A percentile compares a stretch with the other conserved stretches of the same genome.
Evolutionary conservation across 2,888 invertebrate genomes (phyloP).

Genomic region (Vannuccia rotundouncinata): DNA sequence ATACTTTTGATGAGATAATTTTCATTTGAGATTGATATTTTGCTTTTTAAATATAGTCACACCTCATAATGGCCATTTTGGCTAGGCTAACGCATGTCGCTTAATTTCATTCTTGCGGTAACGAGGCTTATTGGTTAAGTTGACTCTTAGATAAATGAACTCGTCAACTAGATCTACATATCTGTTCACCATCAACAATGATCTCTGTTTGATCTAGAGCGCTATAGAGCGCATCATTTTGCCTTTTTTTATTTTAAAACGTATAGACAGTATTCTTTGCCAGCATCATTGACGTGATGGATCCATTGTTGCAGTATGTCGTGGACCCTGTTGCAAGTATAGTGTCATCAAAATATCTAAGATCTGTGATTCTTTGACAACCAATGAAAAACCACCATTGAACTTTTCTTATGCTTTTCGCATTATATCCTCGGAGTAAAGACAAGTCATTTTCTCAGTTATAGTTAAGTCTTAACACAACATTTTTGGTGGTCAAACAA

Average conservation of each 20-base stretch:
- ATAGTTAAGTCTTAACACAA: neutral
- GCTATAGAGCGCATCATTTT: neutral
- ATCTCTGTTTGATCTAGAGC: neutral
- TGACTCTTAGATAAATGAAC: neutral
- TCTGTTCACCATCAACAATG: neutral
- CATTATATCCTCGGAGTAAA: neutral
- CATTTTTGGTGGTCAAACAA: neutral
- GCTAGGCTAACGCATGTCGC: neutral
- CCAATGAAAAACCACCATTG: neutral
- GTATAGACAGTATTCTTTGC: neutral
- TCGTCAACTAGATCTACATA: neutral
- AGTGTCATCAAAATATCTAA: neutral
- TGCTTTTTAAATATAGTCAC: neutral
- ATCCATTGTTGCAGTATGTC: neutral
- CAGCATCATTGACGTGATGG: neutral
- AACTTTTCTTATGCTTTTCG: neutral
- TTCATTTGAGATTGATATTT: neutral
- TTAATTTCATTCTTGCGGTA: neutral
- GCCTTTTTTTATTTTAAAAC: neutral
- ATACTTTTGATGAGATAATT: conserved; percentile 21
- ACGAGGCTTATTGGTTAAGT: neutral
- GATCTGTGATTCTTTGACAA: neutral
- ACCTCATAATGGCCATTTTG: conserved; percentile 16
- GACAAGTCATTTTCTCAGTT: neutral
- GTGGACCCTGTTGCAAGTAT: neutral